phyloP scores from a whole-genome alignment of 2,113 vertebrate genomes.

The Ciconia stormi region DNA sequence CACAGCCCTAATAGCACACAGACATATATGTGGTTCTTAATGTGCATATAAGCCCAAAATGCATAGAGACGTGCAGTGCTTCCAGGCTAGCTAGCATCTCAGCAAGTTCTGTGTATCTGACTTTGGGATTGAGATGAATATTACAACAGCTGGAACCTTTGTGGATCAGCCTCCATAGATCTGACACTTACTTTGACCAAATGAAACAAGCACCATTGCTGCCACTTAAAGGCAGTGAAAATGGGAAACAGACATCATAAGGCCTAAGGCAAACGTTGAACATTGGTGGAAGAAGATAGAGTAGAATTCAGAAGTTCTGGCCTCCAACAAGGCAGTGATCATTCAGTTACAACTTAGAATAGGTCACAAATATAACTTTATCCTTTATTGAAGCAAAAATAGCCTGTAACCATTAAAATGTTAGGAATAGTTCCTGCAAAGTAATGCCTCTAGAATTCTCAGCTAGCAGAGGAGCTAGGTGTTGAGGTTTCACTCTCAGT shows the following conservation, averaged over 20 bases:
- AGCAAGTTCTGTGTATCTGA: background rate
- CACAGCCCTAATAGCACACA: background rate
- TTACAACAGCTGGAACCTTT: background rate
- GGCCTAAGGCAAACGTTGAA: accelerated
- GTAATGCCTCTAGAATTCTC: background rate
- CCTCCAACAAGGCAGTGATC: background rate
- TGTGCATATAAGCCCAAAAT: background rate
- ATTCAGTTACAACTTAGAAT: background rate
- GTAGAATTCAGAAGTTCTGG: background rate
- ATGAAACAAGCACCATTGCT: background rate
- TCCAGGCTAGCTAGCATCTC: background rate
- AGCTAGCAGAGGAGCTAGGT: background rate
- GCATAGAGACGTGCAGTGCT: background rate
- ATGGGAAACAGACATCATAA: background rate
- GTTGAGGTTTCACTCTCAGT: background rate
- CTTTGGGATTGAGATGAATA: background rate
- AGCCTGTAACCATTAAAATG: background rate
- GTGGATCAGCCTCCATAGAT: background rate
- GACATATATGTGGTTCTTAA: background rate
- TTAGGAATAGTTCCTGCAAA: background rate
- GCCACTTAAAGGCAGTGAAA: background rate
- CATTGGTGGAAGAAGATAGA: background rate
- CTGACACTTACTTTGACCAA: background rate
- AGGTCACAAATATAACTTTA: background rate
- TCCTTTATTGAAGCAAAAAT: background rate